phyloP scores from a whole-genome alignment of 2,888 invertebrate genomes.

The Sinotaia quadrata region DNA sequence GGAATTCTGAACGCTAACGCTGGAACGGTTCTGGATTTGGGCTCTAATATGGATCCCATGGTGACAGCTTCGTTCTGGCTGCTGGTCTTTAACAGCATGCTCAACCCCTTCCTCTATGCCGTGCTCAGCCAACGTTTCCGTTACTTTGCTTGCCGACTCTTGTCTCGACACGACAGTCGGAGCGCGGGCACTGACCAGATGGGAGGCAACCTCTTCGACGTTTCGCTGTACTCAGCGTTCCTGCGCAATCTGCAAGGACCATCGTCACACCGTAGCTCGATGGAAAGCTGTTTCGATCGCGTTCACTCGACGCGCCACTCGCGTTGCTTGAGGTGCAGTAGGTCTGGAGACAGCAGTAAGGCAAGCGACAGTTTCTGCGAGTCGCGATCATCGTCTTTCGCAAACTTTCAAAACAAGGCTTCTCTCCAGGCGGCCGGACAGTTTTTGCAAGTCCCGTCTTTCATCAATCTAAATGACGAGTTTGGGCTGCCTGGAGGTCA shows the following conservation, averaged over 20 bases:
- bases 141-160: constrained; percentile 18
- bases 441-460: neutral
- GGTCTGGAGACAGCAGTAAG: neutral
- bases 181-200: neutral
- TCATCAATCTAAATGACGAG: too few relatives aligned
- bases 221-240: constrained; percentile 27
- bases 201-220: constrained; percentile 3
- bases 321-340: neutral
- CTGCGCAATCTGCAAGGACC: constrained; percentile 28
- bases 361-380: too few relatives aligned
- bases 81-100: constrained; percentile 29
- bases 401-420: neutral
- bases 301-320: neutral
- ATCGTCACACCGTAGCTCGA: constrained; percentile 7
- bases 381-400: too few relatives aligned
- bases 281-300: constrained; percentile 15
- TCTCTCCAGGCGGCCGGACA: neutral
- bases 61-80: constrained; percentile 31
- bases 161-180: constrained; percentile 1
- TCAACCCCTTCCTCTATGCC: constrained; percentile 45
- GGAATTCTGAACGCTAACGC: too few relatives aligned
- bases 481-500: too few relatives aligned
- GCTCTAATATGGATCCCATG: constrained; percentile 4
- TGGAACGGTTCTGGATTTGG: too few relatives aligned
- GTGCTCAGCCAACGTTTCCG: constrained; percentile 43